Base-by-base conservation (phyloP, 2,113 vertebrate species). In the Cyrtonyx montezumae region DNA sequence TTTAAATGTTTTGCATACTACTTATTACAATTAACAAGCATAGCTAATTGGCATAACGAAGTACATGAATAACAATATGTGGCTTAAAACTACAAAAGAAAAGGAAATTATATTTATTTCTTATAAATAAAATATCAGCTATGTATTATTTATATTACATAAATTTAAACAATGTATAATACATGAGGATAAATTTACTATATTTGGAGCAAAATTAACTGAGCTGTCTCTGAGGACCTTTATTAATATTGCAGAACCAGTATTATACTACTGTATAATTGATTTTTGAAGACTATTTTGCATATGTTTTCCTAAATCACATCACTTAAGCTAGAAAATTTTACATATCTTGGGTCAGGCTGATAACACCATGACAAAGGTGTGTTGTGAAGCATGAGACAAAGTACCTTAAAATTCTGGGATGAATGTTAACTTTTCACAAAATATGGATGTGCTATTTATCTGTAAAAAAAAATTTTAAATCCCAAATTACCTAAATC, bases 91-190 rank as follows among this genome's bases (percentile, higher is more conserved):
- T 70, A 96, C 85, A 94, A 93, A 97, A 95, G 68, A 88, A 91
- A 91, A 95, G 49, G 48, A 96, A 96, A 96, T 91, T 91, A 97
- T 95, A 83, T 96, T 92, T 94, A 94, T 96, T 96, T 94, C 81
- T 92, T 91, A 97, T 96, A 97, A 97, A 98, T 97, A 97, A 98
- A 96, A 97, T 92, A 97, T 9, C 8, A 34, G 59, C 28, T 85
- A 97, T 98, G 87, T 93, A 97, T 97, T 97, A 97, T 98, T 98
- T 98, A 97, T 97, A 83, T 96, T 94, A 96, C 89, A 97, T 78
- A 96, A 97, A 97, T 98, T 97, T 97, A 97, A 96, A 91, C 76
- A 96, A 97, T 97, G 95, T 97, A 97, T 97, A 97, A 98, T 97
- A 93, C 93, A 97, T 98, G 95, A 98, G 87, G 75, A 93, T 93